Evolutionary conservation across 2,888 invertebrate genomes (phyloP).

Genomic region (Acleris emargana): DNA sequence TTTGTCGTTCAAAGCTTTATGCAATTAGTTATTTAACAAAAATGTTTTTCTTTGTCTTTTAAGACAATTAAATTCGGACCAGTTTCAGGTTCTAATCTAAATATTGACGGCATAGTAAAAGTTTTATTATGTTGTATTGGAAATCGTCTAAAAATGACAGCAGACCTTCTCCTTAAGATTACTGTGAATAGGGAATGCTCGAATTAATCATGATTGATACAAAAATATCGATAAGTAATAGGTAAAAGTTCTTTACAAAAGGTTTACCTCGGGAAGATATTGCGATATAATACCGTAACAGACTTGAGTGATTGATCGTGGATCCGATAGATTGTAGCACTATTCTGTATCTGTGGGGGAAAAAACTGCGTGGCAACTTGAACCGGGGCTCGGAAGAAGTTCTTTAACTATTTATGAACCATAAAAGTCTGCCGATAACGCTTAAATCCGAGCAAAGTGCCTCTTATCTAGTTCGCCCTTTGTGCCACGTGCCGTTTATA

Average conservation of each 20-base stretch:
- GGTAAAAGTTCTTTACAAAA: constrained; percentile 32
- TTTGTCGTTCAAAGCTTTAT: background rate
- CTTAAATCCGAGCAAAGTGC: constrained; percentile 55
- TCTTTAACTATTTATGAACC: constrained; percentile 66
- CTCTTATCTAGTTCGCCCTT: constrained; percentile 55
- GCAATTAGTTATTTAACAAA: background rate
- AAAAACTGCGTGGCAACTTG: constrained; percentile 37
- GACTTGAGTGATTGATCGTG: constrained; percentile 33
- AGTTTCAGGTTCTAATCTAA: too few relatives aligned
- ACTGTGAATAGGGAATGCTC: background rate
- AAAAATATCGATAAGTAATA: constrained; percentile 26
- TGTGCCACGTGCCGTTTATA: constrained; percentile 53
- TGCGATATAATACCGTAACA: constrained; percentile 27
- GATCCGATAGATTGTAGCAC: constrained; percentile 33
- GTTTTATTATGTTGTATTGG: too few relatives aligned
- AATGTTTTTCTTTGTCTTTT: accelerated
- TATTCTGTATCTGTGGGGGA: constrained; percentile 30
- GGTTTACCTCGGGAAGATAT: constrained; percentile 30
- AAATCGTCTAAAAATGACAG: too few relatives aligned
- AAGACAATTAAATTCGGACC: too few relatives aligned
- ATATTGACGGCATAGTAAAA: too few relatives aligned
- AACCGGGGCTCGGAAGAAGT: constrained; percentile 47
- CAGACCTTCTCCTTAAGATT: too few relatives aligned
- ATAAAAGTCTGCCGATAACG: constrained; percentile 60
- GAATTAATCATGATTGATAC: constrained; percentile 21